phyloP scores from a whole-genome alignment of 1,140 invertebrate species.

The Rhagoletis zephyria region DNA sequence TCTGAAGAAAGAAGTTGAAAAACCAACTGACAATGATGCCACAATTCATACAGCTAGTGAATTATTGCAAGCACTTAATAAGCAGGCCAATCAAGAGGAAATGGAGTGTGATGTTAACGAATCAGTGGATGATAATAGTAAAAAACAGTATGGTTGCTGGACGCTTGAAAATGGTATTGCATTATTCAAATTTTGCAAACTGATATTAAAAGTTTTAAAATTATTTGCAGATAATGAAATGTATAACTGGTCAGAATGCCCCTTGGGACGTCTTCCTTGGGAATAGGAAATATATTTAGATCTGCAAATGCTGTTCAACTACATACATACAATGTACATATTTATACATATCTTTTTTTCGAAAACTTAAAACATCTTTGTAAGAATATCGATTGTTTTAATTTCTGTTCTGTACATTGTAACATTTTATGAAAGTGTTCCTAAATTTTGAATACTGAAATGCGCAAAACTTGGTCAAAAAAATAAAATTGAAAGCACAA shows the following conservation, averaged over 20 bases:
- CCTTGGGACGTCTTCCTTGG: conserved; percentile 64
- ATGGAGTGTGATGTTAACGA: conserved; percentile 15
- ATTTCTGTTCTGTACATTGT: too few relatives aligned
- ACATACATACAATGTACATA: too few relatives aligned
- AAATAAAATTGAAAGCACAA: too few relatives aligned
- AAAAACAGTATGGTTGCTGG: conserved; percentile 54
- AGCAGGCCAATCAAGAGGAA: conserved; percentile 25
- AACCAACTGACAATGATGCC: not conserved
- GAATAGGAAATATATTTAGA: not conserved
- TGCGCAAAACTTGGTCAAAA: too few relatives aligned
- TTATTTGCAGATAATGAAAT: conserved; percentile 55
- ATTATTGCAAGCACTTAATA: conserved; percentile 45
- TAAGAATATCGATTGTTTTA: too few relatives aligned
- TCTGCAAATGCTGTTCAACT: too few relatives aligned
- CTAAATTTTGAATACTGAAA: too few relatives aligned
- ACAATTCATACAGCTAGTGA: conserved; percentile 52
- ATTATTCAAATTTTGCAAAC: not conserved
- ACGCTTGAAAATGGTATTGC: conserved; percentile 46
- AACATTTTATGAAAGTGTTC: too few relatives aligned
- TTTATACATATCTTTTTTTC: too few relatives aligned
- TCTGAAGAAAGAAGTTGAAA: conserved; percentile 58
- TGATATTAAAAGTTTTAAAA: not conserved
- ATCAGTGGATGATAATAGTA: not conserved
- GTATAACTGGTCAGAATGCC: conserved; percentile 63
- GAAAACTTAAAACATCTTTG: too few relatives aligned